phyloP scores from a whole-genome alignment of 2,797 vertebrate species.

The Orientallactaga sibirica region DNA sequence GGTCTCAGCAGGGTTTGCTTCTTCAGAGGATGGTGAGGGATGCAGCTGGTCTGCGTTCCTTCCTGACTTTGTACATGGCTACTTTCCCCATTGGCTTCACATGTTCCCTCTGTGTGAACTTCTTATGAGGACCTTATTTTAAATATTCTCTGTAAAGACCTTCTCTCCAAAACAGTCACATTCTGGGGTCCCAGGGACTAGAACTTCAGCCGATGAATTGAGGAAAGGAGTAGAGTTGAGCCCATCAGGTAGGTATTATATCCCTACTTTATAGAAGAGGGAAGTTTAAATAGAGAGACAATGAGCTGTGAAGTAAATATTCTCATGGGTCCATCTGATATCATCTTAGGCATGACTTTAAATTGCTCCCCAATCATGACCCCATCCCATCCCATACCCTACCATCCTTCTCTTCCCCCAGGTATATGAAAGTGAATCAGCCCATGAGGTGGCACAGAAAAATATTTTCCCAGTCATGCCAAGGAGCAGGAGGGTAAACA shows the following conservation, averaged over 20 bases:
- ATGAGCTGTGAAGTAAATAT: background rate
- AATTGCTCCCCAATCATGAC: background rate
- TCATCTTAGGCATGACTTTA: background rate
- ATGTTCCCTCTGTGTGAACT: too few relatives aligned
- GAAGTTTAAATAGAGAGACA: background rate
- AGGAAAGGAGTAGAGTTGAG: background rate
- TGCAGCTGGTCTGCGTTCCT: background rate
- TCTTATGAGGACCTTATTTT: background rate
- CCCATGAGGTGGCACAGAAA: constrained; percentile 7
- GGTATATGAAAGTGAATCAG: background rate
- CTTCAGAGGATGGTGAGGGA: background rate
- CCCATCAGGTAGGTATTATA: background rate
- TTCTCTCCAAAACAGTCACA: background rate
- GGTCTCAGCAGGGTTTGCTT: background rate
- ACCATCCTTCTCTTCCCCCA: background rate
- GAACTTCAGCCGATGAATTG: background rate
- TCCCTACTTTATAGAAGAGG: background rate
- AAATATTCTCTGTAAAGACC: background rate
- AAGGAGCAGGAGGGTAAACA: constrained; percentile 19
- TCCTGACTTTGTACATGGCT: background rate
- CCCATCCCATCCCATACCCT: fast-evolving
- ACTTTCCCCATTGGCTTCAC: background rate
- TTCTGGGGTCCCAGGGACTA: background rate
- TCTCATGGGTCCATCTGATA: background rate
- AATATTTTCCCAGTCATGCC: background rate